phyloP scores from a whole-genome alignment of 2,113 vertebrate species.

The Pungitius pungitius region DNA sequence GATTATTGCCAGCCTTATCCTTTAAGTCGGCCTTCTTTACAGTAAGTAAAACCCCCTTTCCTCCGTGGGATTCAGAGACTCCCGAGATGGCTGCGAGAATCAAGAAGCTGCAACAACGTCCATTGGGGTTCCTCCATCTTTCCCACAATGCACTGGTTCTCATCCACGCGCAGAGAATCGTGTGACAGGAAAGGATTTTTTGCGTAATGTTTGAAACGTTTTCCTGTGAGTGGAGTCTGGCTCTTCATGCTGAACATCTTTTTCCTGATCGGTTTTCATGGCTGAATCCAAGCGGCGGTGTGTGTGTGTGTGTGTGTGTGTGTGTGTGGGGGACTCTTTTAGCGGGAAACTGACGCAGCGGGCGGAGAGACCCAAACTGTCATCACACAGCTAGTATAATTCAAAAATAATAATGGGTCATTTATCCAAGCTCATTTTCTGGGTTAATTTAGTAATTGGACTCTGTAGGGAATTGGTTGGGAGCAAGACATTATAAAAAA shows the following conservation, averaged over 20 bases:
- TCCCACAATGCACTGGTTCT: background rate
- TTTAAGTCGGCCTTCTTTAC: background rate
- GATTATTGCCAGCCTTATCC: background rate
- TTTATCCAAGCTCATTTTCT: constrained; percentile 59
- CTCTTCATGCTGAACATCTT: constrained; percentile 19
- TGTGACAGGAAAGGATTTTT: background rate
- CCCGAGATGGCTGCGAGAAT: background rate
- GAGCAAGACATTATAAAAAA: constrained; percentile 26
- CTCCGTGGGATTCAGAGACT: background rate
- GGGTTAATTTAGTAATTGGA: constrained; percentile 62
- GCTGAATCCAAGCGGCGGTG: background rate
- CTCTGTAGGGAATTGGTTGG: constrained; percentile 46
- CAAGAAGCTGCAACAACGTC: background rate
- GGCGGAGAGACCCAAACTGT: constrained; percentile 14
- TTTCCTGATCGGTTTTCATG: constrained; percentile 7
- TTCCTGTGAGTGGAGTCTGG: background rate
- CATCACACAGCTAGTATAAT: constrained; percentile 29
- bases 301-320: background rate
- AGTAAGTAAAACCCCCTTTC: background rate
- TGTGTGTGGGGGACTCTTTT: background rate
- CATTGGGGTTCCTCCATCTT: background rate
- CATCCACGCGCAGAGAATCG: background rate
- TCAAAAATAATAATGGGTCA: constrained; percentile 55
- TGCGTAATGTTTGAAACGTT: background rate
- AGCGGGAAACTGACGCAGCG: constrained; percentile 19